Percentiles rank a stretch among this genome's conserved stretches.
Evolutionary conservation across 2,113 vertebrate genomes (phyloP).

Genomic region (Pachyramphus minor): DNA sequence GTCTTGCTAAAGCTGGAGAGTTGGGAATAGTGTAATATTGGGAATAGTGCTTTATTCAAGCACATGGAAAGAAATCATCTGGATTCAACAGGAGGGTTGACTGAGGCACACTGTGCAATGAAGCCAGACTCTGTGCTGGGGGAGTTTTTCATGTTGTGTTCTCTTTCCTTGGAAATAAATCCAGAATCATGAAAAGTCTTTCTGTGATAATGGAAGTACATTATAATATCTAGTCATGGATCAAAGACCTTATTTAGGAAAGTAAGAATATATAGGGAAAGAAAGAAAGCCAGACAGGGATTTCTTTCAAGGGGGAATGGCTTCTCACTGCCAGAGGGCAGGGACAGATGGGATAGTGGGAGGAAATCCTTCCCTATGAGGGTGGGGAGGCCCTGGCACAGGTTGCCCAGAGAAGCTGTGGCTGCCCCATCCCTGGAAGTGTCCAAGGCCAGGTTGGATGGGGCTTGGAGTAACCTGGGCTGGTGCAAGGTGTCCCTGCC

Average conservation of each 20-base stretch:
- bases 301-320: background rate
- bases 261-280: background rate
- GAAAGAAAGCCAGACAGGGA: background rate
- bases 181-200: background rate
- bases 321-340: background rate
- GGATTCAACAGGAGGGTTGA: background rate
- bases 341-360: background rate
- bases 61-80: background rate
- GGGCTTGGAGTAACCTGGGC: background rate
- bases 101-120: fast-evolving
- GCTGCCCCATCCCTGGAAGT: background rate
- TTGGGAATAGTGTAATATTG: background rate
- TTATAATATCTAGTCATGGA: background rate
- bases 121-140: background rate
- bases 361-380: background rate
- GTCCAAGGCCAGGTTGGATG: fast-evolving
- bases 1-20: background rate
- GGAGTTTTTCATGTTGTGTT: background rate
- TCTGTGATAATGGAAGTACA: background rate
- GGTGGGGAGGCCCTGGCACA: background rate
- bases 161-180: background rate
- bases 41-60: background rate
- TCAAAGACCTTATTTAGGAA: background rate
- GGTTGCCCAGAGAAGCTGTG: background rate
- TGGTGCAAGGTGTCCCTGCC: background rate